phyloP scores from a whole-genome alignment of 2,797 vertebrate genomes.

The Alcedo quadribrachys region DNA sequence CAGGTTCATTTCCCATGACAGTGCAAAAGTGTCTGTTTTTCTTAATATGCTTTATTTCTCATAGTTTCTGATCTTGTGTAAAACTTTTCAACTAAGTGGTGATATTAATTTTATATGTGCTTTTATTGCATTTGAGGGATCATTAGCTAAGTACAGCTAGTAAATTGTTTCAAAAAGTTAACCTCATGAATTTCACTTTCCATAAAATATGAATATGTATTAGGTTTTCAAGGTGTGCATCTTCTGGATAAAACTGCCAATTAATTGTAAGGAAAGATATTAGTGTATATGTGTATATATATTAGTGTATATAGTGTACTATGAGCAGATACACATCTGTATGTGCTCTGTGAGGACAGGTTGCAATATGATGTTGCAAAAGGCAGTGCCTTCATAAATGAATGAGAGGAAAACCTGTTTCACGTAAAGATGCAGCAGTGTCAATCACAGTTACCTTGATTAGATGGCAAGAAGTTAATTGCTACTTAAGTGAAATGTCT shows the following conservation, averaged over 20 bases:
- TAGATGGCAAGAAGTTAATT: slow-evolving; percentile 35
- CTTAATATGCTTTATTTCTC: background rate
- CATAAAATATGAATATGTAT: background rate
- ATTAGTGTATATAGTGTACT: no score
- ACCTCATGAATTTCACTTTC: background rate
- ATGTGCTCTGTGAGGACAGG: background rate
- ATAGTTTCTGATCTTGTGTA: background rate
- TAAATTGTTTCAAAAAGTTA: background rate
- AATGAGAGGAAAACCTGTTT: background rate
- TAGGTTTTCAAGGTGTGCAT: background rate
- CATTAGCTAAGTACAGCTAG: background rate
- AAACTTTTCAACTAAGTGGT: background rate
- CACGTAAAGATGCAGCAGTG: background rate
- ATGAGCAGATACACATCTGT: background rate
- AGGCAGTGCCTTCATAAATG: background rate
- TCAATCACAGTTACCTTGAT: slow-evolving; percentile 38
- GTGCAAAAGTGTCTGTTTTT: background rate
- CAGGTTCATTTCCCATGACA: background rate
- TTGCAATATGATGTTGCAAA: background rate
- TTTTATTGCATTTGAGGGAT: background rate
- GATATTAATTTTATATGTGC: accelerated
- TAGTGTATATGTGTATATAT: no score
- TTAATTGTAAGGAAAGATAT: background rate
- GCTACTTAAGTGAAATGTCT: background rate
- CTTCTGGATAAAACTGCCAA: background rate